Evolutionary conservation across 1,140 invertebrate species (phyloP).

Genomic region (Drosophila serrata): DNA sequence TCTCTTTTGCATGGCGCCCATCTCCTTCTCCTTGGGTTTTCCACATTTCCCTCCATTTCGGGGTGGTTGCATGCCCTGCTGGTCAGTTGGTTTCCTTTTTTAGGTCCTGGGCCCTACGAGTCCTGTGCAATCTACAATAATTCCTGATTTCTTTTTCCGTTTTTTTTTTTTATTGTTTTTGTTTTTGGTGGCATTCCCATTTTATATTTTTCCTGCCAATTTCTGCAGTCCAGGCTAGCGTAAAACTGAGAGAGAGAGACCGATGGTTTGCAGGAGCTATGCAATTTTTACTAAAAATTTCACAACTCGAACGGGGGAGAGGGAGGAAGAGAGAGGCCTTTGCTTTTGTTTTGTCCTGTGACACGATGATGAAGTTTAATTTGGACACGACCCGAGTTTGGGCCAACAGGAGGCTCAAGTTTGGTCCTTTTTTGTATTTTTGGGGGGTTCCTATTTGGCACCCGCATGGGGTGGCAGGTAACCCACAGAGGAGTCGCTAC

Average conservation of each 20-base stretch:
- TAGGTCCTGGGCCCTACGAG: conserved; percentile 24
- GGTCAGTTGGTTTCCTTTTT: conserved; percentile 59
- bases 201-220: conserved; percentile 72
- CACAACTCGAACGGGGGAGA: conserved; percentile 37
- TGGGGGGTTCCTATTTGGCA: background rate
- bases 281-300: conserved; percentile 77
- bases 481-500: background rate
- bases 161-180: conserved; percentile 33
- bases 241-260: conserved; percentile 21
- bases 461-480: conserved; percentile 32
- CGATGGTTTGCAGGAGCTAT: conserved; percentile 45
- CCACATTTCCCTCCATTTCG: conserved; percentile 26
- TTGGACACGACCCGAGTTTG: conserved; percentile 75
- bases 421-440: too few relatives aligned
- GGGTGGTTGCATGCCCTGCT: conserved; percentile 79
- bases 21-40: background rate
- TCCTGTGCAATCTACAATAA: conserved; percentile 79
- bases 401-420: conserved; percentile 25
- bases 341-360: conserved; percentile 59
- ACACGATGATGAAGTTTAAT: conserved; percentile 79
- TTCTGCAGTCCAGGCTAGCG: conserved; percentile 66
- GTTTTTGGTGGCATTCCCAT: conserved; percentile 59
- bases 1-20: conserved; percentile 47
- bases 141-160: conserved; percentile 75
- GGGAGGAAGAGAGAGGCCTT: too few relatives aligned